Conservation (phyloP, 2,888 invertebrate species). For the Drosophila neotestacea region DNA sequence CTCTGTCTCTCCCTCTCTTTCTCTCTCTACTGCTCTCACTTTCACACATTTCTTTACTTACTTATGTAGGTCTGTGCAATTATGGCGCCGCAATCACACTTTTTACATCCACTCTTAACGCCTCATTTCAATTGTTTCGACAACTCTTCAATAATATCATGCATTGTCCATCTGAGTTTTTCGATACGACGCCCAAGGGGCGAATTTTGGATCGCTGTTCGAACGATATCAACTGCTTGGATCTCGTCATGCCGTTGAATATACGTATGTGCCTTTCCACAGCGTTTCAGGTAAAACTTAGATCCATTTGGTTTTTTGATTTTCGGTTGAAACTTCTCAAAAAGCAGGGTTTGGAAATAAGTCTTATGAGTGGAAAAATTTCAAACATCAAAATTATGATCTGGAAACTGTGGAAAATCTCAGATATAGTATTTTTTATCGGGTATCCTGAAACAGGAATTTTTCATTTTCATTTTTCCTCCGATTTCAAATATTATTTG, state of each 20-base stretch:
- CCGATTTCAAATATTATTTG: no score
- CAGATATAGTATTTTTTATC: no score
- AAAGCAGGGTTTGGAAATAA: not conserved
- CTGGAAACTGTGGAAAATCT: no score
- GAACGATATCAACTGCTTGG: conserved; percentile 87
- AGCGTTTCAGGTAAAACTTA: conserved; percentile 82
- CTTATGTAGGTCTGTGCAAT: conserved; percentile 77
- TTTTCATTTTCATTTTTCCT: no score
- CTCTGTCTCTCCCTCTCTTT: conserved; percentile 20
- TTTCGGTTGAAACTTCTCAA: not conserved
- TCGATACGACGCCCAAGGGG: conserved; percentile 89
- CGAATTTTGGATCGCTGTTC: conserved; percentile 88
- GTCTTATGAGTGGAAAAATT: not conserved
- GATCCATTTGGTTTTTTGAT: not conserved
- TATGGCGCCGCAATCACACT: conserved; percentile 83
- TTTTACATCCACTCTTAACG: conserved; percentile 79
- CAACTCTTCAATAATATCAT: conserved; percentile 86
- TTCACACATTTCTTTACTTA: conserved; percentile 10
- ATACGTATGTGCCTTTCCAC: conserved; percentile 83
- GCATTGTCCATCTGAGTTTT: conserved; percentile 87
- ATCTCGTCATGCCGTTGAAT: conserved; percentile 86
- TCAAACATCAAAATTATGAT: no score
- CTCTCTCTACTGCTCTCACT: conserved; percentile 5
- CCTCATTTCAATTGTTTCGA: conserved; percentile 79
- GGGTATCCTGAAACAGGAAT: no score